Evolutionary conservation across 2,113 vertebrate genomes (phyloP), one percentile per base, ranked within the genome.

Genomic region (Fukomys damarensis): DNA sequence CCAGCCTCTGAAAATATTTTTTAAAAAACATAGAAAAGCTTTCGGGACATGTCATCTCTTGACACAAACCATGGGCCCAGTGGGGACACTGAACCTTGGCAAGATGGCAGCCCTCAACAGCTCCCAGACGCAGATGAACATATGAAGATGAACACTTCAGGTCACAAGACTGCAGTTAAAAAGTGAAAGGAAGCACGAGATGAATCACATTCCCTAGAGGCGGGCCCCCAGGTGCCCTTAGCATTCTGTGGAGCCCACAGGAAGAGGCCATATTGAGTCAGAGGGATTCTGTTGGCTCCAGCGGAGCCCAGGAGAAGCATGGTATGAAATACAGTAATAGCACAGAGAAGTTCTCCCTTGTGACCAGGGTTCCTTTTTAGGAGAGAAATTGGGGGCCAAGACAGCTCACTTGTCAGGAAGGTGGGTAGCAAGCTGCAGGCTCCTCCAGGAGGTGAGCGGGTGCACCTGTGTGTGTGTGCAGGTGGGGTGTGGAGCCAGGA

Each of bases 41-140:
- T 86, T 59, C 65, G 41, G 30, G 77, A 82, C 68, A 88, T 22
- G 87, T 89, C 63, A 95, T 88, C 22, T 92, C 68, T 85, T 91
- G 12, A 66, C 68, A 41, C 1, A 86, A 96, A 91, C 28, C 65
- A 43, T 12, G 58, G 65, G 58, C 19, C 43, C 26, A 68, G 9
- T 16, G 61, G 70, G 90, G 70, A 92, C 30, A 63, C 24, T 16
- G 26, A 54, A 54, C 1, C n/a, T 58, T 86, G 63, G 41, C 6
- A 58, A 76, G 63, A 56, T 43, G 22, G 65, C 63, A 66, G 74
- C 32, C 0, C 22, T 90, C 68, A 70, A 90, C 10, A 43, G 70
- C 70, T 43, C 24, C 70, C 11, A 74, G 70, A 43, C 11, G 3
- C 24, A 92, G 35, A 49, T 28, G 59, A 92, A 85, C 20, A 32